These are phyloP conservation scores for Callaeas wilsoni DNA, from an alignment of 2,113 vertebrate genomes.

Conservation along the genomic window DNA sequence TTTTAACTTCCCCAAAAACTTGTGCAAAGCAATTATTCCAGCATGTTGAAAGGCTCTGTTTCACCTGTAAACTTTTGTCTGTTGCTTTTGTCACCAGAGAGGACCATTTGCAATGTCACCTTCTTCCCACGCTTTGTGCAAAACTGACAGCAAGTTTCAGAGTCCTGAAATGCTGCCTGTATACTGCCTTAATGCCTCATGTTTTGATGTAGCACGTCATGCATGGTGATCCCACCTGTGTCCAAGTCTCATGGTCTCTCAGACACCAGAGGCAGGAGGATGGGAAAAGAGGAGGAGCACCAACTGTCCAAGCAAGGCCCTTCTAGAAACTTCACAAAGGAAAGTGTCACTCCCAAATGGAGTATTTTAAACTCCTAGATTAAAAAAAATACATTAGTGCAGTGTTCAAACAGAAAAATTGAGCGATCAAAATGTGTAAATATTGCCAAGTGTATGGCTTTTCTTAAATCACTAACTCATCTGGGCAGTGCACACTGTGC, in stretches of 20 bases:
- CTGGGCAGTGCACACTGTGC: not conserved
- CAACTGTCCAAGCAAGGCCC: not conserved
- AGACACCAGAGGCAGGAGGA: not conserved
- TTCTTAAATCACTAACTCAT: not conserved
- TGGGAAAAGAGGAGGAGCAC: not conserved
- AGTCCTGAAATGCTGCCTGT: not conserved
- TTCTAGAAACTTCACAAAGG: not conserved
- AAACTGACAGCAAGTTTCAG: not conserved
- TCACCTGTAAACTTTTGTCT: not conserved
- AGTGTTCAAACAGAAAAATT: not conserved
- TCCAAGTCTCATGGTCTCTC: not conserved
- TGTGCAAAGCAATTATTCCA: not conserved
- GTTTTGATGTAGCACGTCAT: not conserved
- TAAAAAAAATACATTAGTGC: not conserved
- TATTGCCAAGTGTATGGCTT: not conserved
- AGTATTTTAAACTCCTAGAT: not conserved
- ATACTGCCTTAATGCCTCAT: not conserved
- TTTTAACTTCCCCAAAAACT: slow-evolving; percentile 26
- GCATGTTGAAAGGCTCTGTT: not conserved
- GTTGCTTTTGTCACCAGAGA: not conserved
- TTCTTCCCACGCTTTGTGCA: not conserved
- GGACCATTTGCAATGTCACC: not conserved
- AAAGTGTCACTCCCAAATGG: not conserved
- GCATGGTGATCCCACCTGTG: not conserved
- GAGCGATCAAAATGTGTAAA: not conserved